These are phyloP conservation scores for Mantis religiosa DNA, from an alignment of 2,888 invertebrate genomes.

Conservation along the genomic window DNA sequence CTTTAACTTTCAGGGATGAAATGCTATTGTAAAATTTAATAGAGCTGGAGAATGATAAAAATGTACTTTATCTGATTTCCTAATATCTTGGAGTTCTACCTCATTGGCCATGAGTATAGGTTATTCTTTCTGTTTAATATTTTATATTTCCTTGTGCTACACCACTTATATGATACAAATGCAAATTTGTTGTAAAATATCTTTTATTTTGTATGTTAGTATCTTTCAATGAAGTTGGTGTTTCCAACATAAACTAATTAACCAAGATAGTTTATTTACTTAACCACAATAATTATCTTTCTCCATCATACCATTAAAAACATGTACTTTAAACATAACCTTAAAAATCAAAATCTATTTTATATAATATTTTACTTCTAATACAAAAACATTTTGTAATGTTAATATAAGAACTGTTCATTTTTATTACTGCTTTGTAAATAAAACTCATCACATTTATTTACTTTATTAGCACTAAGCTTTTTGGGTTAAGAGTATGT, in stretches of 20 bases:
- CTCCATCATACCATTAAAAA: too few species aligned
- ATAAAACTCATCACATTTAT: neutral
- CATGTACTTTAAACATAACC: too few species aligned
- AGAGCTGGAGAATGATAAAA: neutral
- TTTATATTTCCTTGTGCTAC: neutral
- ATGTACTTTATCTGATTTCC: neutral
- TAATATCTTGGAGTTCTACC: neutral
- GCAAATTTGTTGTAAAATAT: too few species aligned
- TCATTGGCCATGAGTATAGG: neutral
- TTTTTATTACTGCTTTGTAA: neutral
- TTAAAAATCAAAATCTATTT: too few species aligned
- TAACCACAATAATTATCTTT: too few species aligned
- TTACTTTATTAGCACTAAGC: neutral
- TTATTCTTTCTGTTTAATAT: neutral
- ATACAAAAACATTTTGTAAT: too few species aligned
- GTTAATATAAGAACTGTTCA: too few species aligned
- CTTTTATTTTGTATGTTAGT: too few species aligned
- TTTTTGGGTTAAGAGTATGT: neutral
- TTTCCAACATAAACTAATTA: too few species aligned
- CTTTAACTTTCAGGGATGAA: neutral
- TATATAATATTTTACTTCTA: too few species aligned
- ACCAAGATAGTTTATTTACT: too few species aligned
- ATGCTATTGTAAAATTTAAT: neutral
- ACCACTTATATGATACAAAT: neutral
- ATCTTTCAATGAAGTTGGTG: too few species aligned